Evolutionary conservation across 2,888 invertebrate species (phyloP), one percentile per base, ranked within the genome.

Genomic region (Steinernema hermaphroditum): DNA sequence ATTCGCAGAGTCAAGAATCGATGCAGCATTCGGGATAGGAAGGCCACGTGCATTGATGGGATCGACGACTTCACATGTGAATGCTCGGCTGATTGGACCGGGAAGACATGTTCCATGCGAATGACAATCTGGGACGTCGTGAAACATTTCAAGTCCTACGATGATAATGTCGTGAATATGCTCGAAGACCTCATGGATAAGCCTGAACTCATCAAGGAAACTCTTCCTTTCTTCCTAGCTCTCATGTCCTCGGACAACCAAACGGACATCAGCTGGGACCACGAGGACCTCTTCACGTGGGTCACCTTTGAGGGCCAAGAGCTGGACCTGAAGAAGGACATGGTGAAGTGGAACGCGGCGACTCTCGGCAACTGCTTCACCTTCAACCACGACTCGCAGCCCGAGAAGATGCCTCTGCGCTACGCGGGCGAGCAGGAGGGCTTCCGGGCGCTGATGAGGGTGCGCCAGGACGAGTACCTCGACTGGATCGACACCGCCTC

Each of bases 401-500:
- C 74, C 0, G 19, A 43, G 1, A 16, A 34, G 19, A 73, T 54
- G 19, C 0, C 34, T 16, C 34, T 68, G 50, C 19, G 73, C 6
- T 37, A 43, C 29, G 69, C 70, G 16, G 78, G 78, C 1, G 37
- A 70, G 22, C 43, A 57, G 9, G 72, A 70, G 19, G 77, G 77
- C 6, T 72, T 80, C 9, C 54, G 68, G n/a, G 78, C 79, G 2
- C 70, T 73, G 22, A 72, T 81, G 72, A 75, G 73, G 69, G 62
- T 76, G 14, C 57, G 72, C 12, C 75, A 75, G 43, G 77, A 76
- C 34, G 78, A 81, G 44, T 79, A 78, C 54, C 72, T 74, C 24
- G 77, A 75, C 1, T 81, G 81, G 81, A 76, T 77, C 29, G 81
- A 79, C 49, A 78, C 79, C 0, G 74, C 77, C 2, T 76, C 78